Evolutionary conservation across 2,797 vertebrate species (phyloP).

Genomic region (Garrulus glandarius): DNA sequence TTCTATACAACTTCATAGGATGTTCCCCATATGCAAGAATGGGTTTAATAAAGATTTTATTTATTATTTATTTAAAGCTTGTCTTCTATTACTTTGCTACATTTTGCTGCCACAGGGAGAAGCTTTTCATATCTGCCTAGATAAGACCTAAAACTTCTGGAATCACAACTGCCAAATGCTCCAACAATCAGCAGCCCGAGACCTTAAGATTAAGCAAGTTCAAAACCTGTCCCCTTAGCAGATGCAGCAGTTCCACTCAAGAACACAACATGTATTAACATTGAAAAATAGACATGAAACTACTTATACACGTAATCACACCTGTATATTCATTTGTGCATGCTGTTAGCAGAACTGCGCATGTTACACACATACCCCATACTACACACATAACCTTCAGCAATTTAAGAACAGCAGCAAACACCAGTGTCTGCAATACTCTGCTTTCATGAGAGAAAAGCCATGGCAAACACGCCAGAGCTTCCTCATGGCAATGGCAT

Average conservation of each 20-base stretch:
- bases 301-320: not conserved
- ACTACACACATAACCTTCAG: not conserved
- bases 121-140: not conserved
- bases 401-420: not conserved
- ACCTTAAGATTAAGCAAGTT: not conserved
- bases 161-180: not conserved
- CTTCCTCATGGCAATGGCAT: rapidly evolving
- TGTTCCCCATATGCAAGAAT: conserved; percentile 19
- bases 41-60: conserved; percentile 37
- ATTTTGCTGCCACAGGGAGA: not conserved
- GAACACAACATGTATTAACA: not conserved
- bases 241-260: not conserved
- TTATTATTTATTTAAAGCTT: conserved; percentile 35
- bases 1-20: not conserved
- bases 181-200: not conserved
- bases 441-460: not conserved
- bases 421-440: not conserved
- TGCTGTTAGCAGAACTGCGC: not conserved
- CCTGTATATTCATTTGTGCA: not conserved
- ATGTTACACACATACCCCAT: not conserved
- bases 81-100: not conserved
- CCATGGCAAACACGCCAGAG: rapidly evolving
- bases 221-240: not conserved
- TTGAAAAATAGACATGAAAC: not conserved
- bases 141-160: not conserved